phyloP scores from a whole-genome alignment of 2,797 vertebrate genomes.

The Mormyrus hasselquistii region DNA sequence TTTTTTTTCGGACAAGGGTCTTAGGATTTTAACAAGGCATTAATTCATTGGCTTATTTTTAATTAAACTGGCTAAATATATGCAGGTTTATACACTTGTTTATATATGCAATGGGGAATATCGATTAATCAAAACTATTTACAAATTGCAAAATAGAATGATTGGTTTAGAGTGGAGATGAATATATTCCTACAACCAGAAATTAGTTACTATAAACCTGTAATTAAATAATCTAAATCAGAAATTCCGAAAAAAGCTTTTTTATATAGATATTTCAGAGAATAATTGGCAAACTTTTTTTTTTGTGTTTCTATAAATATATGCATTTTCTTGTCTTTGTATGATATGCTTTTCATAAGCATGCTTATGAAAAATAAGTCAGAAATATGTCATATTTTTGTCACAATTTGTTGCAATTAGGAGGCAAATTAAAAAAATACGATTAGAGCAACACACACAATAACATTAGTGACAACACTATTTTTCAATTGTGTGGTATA shows the following conservation, averaged over 20 bases:
- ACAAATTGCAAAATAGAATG: background rate
- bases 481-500: background rate
- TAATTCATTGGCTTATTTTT: background rate
- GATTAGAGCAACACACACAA: background rate
- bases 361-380: background rate
- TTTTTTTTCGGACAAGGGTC: background rate
- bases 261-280: background rate
- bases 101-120: background rate
- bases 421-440: background rate
- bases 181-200: background rate
- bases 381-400: background rate
- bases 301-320: background rate
- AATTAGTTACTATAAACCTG: background rate
- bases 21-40: background rate
- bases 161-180: background rate
- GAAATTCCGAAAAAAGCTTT: background rate
- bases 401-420: background rate
- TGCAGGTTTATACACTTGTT: background rate
- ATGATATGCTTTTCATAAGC: background rate
- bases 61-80: background rate
- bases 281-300: background rate
- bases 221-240: too few species aligned
- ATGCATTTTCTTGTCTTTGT: background rate
- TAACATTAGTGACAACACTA: background rate
- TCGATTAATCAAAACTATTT: background rate